A percentile compares a stretch with the other conserved stretches of the same genome.
Evolutionary conservation across 2,113 vertebrate species (phyloP).

Genomic region (Petaurus breviceps): DNA sequence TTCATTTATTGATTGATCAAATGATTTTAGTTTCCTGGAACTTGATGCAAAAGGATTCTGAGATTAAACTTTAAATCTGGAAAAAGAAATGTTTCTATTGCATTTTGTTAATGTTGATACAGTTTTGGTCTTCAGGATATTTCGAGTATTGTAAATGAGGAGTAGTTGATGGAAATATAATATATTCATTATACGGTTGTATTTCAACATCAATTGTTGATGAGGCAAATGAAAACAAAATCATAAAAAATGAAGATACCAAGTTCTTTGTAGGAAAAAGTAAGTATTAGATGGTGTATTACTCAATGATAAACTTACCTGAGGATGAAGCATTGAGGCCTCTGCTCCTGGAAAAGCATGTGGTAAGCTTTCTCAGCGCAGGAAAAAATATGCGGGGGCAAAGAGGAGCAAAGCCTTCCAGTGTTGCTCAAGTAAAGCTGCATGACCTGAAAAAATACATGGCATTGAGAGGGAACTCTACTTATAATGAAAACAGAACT

Average conservation of each 20-base stretch:
- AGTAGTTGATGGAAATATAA: constrained; percentile 40
- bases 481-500: not conserved
- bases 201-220: not conserved
- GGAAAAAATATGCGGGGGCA: constrained; percentile 96
- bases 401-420: constrained; percentile 89
- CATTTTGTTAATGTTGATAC: constrained; percentile 50
- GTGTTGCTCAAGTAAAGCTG: constrained; percentile 93
- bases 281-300: constrained; percentile 37
- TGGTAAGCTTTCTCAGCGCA: constrained; percentile 94
- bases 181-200: constrained; percentile 10
- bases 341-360: constrained; percentile 92
- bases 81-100: constrained; percentile 7
- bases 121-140: not conserved
- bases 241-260: constrained; percentile 40
- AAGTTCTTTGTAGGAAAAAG: not conserved
- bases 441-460: constrained; percentile 87
- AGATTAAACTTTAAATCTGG: not conserved
- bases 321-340: constrained; percentile 93
- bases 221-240: constrained; percentile 57
- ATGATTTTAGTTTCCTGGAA: not conserved
- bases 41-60: not conserved
- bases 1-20: not conserved
- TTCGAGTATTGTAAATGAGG: not conserved
- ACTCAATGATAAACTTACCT: constrained; percentile 86
- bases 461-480: too few relatives aligned